These are phyloP conservation scores for Dicrurus megarhynchus DNA, from an alignment of 2,113 vertebrate genomes.

Conservation along the genomic window DNA sequence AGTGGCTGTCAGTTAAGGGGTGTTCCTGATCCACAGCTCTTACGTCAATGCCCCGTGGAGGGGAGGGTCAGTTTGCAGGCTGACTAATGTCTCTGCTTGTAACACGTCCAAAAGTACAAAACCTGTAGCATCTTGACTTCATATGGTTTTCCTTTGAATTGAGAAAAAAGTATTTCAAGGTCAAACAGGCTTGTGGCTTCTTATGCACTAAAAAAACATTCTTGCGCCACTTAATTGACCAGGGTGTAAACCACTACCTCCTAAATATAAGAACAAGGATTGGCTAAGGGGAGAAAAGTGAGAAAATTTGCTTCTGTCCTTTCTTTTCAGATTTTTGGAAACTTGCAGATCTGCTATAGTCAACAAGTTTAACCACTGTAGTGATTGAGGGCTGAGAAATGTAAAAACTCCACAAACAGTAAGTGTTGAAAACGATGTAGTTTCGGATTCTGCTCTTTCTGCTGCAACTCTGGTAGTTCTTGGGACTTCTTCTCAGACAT, in stretches of 20 bases:
- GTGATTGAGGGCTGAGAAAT: not conserved
- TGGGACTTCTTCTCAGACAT: not conserved
- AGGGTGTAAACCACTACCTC: not conserved
- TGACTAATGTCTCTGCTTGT: not conserved
- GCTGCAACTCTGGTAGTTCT: not conserved
- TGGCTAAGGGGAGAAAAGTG: not conserved
- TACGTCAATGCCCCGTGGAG: accelerated
- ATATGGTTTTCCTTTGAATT: not conserved
- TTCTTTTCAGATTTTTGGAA: not conserved
- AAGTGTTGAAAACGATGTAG: not conserved
- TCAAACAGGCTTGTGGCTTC: not conserved
- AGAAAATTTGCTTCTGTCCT: not conserved
- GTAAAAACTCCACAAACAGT: not conserved
- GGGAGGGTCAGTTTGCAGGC: not conserved
- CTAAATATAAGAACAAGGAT: not conserved
- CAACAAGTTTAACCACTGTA: not conserved
- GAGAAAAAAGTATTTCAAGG: not conserved
- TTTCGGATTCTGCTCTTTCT: not conserved
- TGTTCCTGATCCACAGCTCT: not conserved
- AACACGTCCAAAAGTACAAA: not conserved
- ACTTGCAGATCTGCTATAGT: not conserved
- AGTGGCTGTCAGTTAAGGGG: not conserved
- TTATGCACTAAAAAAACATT: not conserved
- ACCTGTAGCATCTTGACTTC: not conserved
- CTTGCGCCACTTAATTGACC: not conserved